Percentiles rank a stretch among this genome's conserved stretches.
Conservation (phyloP, 2,797 vertebrate species). For the Geotrypetes seraphini region DNA sequence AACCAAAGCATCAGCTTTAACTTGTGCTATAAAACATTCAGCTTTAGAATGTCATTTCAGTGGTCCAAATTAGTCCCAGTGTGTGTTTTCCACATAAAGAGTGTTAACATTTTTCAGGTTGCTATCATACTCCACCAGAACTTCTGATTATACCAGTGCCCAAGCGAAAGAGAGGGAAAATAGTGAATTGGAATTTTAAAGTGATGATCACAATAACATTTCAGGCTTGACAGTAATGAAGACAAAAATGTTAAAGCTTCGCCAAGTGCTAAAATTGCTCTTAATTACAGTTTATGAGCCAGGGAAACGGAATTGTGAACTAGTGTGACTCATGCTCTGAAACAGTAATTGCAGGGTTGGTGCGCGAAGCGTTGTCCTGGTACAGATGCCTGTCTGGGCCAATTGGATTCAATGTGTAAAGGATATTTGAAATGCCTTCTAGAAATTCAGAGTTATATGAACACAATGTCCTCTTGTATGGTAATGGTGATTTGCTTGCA, state of each 20-base stretch:
- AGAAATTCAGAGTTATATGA: not conserved
- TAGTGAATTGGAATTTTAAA: not conserved
- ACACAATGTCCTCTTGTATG: constrained; percentile 8
- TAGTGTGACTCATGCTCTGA: constrained; percentile 4
- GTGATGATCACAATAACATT: not conserved
- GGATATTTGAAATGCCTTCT: constrained; percentile 15
- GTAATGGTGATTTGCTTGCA: constrained; percentile 45
- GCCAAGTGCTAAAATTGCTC: constrained; percentile 1
- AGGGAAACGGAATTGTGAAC: constrained; percentile 15
- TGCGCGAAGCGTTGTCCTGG: constrained; percentile 1
- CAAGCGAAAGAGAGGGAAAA: not conserved
- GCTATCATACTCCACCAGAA: not conserved
- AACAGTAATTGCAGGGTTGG: constrained; percentile 1
- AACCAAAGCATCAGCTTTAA: too few species aligned
- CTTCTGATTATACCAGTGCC: too few species aligned
- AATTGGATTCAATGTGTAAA: constrained; percentile 14
- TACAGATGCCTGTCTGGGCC: constrained; percentile 4
- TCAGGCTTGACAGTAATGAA: not conserved
- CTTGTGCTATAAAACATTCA: too few species aligned
- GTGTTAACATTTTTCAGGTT: not conserved
- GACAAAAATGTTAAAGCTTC: not conserved
- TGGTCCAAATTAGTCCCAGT: too few species aligned
- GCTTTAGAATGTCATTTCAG: too few species aligned
- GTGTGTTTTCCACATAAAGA: too few species aligned
- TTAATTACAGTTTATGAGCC: constrained; percentile 10